A percentile compares a stretch with the other conserved stretches of the same genome.
phyloP scores from a whole-genome alignment of 2,888 invertebrate genomes.

The Acrobasis consociella region DNA sequence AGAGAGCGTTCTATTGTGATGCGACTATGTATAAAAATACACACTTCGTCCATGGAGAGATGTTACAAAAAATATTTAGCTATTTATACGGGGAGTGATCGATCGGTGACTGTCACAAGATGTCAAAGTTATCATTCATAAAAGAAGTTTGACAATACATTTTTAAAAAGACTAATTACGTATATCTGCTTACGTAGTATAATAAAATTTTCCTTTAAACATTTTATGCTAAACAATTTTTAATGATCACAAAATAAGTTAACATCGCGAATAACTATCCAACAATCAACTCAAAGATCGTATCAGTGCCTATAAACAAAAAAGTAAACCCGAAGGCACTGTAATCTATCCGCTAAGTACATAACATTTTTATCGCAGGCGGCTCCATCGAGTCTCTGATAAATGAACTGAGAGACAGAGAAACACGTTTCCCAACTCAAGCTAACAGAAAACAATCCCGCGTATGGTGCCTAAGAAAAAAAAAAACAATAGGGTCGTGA shows the following conservation, averaged over 20 bases:
- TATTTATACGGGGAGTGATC: constrained; percentile 20
- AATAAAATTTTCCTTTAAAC: not conserved
- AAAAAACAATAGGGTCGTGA: constrained; percentile 80
- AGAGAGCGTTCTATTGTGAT: constrained; percentile 66
- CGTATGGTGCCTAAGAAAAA: constrained; percentile 73
- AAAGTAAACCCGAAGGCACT: not conserved
- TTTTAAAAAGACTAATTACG: not conserved
- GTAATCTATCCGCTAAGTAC: constrained; percentile 20
- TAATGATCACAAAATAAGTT: not conserved
- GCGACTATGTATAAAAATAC: constrained; percentile 34
- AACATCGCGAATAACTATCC: not conserved
- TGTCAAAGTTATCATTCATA: not conserved
- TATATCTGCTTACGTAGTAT: not conserved
- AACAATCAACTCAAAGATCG: constrained; percentile 12
- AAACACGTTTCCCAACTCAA: constrained; percentile 74
- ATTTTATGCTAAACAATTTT: not conserved
- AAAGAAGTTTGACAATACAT: not conserved
- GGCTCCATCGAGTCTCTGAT: constrained; percentile 51
- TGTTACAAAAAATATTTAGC: constrained; percentile 9
- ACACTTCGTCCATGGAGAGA: constrained; percentile 8
- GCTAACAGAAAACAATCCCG: constrained; percentile 76
- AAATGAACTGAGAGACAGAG: constrained; percentile 62
- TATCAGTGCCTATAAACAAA: constrained; percentile 4
- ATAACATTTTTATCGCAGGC: constrained; percentile 24
- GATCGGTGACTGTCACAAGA: constrained; percentile 12